phyloP scores from a whole-genome alignment of 1,140 invertebrate species.

The Wiebesia pumilae region DNA sequence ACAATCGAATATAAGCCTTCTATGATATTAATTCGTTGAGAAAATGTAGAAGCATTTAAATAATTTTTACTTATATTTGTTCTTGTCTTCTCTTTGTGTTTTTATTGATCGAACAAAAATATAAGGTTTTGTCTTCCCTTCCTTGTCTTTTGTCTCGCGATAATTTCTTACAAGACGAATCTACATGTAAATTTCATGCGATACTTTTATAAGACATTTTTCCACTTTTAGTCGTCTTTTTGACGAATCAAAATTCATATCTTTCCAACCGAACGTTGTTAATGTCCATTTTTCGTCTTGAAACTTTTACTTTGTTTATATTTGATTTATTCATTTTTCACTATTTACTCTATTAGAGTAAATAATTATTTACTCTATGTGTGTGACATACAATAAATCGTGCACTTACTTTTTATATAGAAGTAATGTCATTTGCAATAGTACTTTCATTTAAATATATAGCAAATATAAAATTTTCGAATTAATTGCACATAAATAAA shows the following conservation, averaged over 20 bases:
- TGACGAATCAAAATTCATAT: constrained; percentile 8
- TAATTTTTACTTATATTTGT: background rate
- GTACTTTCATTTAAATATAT: background rate
- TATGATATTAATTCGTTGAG: background rate
- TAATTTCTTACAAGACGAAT: background rate
- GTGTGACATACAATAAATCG: background rate
- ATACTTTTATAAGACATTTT: constrained; percentile 1
- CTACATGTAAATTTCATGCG: background rate
- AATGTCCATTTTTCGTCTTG: background rate
- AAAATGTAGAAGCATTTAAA: background rate
- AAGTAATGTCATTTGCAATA: background rate
- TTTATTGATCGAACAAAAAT: background rate
- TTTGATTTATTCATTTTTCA: background rate
- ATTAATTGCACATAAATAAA: background rate
- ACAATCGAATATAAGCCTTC: background rate
- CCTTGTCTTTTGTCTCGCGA: background rate
- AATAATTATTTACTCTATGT: too few relatives aligned
- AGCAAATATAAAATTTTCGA: background rate
- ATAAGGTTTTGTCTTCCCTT: background rate
- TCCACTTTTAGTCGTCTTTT: background rate
- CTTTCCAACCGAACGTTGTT: background rate
- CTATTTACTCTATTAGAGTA: too few relatives aligned
- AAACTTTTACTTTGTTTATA: background rate
- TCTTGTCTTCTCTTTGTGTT: background rate
- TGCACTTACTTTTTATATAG: background rate